A percentile compares a stretch with the other conserved stretches of the same genome.
phyloP scores from a whole-genome alignment of 2,797 vertebrate species.

The Rachycentron canadum region DNA sequence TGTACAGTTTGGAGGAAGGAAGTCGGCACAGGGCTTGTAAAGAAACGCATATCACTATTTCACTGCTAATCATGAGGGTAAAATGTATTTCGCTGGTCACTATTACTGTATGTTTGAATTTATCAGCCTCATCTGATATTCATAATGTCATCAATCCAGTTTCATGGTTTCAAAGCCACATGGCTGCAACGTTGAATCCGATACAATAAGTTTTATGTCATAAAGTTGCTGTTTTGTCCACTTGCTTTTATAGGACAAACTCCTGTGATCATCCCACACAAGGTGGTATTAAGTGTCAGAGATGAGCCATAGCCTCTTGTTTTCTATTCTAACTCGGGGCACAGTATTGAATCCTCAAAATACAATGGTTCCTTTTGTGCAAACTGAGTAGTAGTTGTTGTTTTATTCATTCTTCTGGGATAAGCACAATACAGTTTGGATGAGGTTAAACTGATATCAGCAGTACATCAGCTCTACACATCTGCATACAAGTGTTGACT shows the following conservation, averaged over 20 bases:
- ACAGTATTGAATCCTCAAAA: constrained; percentile 42
- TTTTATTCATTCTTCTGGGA: constrained; percentile 46
- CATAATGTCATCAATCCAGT: not conserved
- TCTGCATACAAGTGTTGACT: constrained; percentile 7
- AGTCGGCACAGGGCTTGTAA: constrained; percentile 27
- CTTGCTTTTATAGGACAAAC: constrained; percentile 40
- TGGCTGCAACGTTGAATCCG: constrained; percentile 23
- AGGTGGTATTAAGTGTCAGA: constrained; percentile 52
- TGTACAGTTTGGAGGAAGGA: constrained; percentile 35
- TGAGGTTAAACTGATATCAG: constrained; percentile 21
- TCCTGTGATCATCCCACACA: constrained; percentile 46
- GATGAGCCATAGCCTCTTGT: constrained; percentile 49
- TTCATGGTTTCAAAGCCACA: constrained; percentile 17
- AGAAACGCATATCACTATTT: constrained; percentile 34
- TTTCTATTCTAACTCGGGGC: constrained; percentile 45
- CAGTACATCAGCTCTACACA: constrained; percentile 16
- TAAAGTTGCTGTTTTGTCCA: constrained; percentile 37
- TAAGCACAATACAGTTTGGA: constrained; percentile 17
- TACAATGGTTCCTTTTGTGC: constrained; percentile 46
- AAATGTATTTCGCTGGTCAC: constrained; percentile 6
- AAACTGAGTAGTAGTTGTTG: constrained; percentile 38
- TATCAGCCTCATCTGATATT: not conserved
- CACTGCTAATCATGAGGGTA: constrained; percentile 18
- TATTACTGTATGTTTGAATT: constrained; percentile 6
- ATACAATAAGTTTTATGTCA: constrained; percentile 18